Base-by-base conservation (phyloP, 2,797 vertebrate genomes). In the Phoxinus dragarum region DNA sequence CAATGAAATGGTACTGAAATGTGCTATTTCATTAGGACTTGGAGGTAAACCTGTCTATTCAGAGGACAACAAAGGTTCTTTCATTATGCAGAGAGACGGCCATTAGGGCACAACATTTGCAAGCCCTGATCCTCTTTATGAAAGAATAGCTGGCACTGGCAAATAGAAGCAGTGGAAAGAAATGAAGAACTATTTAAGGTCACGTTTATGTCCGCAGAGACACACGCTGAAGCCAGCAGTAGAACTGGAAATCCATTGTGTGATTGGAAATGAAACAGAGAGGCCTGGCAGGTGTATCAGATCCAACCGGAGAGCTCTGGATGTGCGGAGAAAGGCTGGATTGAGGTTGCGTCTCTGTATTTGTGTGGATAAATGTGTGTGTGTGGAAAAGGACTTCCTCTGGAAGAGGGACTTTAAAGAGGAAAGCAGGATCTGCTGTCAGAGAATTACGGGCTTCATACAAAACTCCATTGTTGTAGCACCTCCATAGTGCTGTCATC, bases 341-440 rank as follows among this genome's bases (percentile, higher is more conserved):
- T 80, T 81, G 71, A 75, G 71, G 17, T 74, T 67, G 67, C 8
- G 74, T 61, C 23, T 80, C 54, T 54, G 82, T 76, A n/a, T 52
- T 52, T 84, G 81, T 66, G 79, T 71, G 61, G 76, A 56, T 84
- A 80, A 69, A n/a, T 86, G 79, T 77, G 84, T 80, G 47, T 85
- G 59, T 82, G 80, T 27, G 36, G 68, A 72, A 80, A 64, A 67
- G 84, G 11, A 73, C 59, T 78, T 74, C 64, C 78, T 80, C 91
- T 90, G 87, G 91, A 93, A 95, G 95, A 90, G 80, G 91, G 88
- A 92, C 89, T 91, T 95, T 95, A 94, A 92, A 96, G 94, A 94
- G 95, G 92, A 94, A 93, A 96, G 96, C 91, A 91, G 88, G 93
- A 97, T 96, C 96, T 95, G 94, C 56, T 81, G 95, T 96, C 95